These are phyloP conservation scores for Stenodema calcarata DNA, from an alignment of 2,888 invertebrate species.

Conservation along the genomic window DNA sequence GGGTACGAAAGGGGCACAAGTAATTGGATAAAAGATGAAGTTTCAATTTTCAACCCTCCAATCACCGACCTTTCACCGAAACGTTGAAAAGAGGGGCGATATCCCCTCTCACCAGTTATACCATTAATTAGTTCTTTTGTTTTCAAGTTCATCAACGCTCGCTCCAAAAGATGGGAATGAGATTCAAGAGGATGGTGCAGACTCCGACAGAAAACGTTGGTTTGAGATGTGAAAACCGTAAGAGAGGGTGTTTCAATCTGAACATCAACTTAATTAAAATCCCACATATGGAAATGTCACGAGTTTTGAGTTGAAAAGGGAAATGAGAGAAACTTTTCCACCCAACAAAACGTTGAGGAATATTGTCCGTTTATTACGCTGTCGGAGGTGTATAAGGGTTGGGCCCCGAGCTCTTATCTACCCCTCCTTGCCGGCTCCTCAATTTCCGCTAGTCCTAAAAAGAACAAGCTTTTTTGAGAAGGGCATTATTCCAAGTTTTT, in stretches of 20 bases:
- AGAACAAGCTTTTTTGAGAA: conserved; percentile 25
- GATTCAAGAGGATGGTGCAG: neutral
- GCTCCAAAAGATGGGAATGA: neutral
- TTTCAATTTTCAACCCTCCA: neutral
- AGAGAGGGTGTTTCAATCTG: neutral
- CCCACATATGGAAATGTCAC: conserved; percentile 24
- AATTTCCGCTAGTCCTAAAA: conserved; percentile 25
- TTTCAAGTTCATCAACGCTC: neutral
- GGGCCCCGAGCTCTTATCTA: conserved; percentile 7
- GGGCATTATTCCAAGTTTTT: conserved; percentile 37
- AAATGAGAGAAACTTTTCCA: conserved; percentile 38
- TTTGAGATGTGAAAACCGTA: neutral
- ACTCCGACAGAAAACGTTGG: neutral
- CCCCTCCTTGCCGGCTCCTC: conserved; percentile 16
- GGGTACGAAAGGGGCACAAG: neutral
- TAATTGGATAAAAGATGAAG: neutral
- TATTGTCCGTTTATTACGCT: conserved; percentile 36
- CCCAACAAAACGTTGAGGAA: conserved; percentile 11
- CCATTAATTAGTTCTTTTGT: neutral
- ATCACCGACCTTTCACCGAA: neutral
- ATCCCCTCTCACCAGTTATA: neutral
- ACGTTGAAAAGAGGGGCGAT: neutral
- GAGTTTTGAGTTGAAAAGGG: conserved; percentile 31
- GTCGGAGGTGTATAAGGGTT: conserved; percentile 9
- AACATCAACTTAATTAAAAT: conserved; percentile 35